Percentiles rank a stretch among this genome's conserved stretches.
These are phyloP conservation scores for Diabrotica balteata DNA, from an alignment of 2,888 invertebrate species.

Conservation along the genomic window DNA sequence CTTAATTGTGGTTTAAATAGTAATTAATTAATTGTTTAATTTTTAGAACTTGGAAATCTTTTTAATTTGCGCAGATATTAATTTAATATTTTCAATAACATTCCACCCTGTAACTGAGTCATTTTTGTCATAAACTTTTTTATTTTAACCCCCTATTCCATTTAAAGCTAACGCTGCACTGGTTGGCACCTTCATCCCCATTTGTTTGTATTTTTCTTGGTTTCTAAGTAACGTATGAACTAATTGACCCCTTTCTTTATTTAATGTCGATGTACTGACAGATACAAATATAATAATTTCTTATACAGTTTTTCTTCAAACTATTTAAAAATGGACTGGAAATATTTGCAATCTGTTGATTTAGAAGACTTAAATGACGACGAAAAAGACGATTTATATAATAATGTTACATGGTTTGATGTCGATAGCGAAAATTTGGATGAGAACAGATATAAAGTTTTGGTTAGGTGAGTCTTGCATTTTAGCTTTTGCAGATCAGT, in stretches of 20 bases:
- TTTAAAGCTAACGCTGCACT: conserved; percentile 28
- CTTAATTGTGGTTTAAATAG: too few species aligned
- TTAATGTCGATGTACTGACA: conserved; percentile 7
- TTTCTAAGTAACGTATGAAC: neutral
- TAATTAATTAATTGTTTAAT: too few species aligned
- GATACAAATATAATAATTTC: neutral
- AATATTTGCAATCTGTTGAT: conserved; percentile 65
- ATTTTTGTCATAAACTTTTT: too few species aligned
- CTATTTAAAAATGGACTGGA: conserved; percentile 65
- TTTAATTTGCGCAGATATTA: too few species aligned
- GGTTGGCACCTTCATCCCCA: conserved; percentile 27
- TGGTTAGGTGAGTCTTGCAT: conserved; percentile 56
- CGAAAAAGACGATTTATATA: conserved; percentile 71
- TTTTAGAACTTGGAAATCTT: too few species aligned
- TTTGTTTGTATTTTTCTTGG: neutral
- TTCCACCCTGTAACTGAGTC: too few species aligned
- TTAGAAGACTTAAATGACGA: conserved; percentile 66
- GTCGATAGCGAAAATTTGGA: conserved; percentile 67
- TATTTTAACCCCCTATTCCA: too few species aligned
- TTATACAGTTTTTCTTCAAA: neutral
- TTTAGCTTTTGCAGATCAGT: neutral
- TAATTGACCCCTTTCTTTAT: neutral
- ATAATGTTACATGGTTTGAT: conserved; percentile 67
- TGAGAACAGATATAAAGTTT: conserved; percentile 64
- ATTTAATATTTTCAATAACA: too few species aligned